phyloP scores from a whole-genome alignment of 2,113 vertebrate genomes.

The Acanthisitta chloris region DNA sequence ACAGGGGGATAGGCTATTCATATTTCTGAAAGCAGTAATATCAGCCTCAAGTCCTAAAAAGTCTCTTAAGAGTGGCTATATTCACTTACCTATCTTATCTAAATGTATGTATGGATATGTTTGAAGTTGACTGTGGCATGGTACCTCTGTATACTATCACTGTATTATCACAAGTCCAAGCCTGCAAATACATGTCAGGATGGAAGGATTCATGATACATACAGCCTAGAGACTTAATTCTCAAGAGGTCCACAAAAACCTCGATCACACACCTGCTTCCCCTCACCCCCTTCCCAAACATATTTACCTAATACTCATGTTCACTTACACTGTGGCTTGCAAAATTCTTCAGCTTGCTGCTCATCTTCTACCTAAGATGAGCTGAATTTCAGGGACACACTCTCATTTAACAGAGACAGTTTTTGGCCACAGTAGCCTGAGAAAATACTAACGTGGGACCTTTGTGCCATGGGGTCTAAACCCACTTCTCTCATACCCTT shows the following conservation, averaged over 20 bases:
- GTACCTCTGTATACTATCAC: neutral
- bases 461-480: neutral
- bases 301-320: neutral
- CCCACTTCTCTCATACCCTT: neutral
- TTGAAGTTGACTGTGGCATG: neutral
- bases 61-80: neutral
- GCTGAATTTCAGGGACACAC: neutral
- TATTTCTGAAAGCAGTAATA: neutral
- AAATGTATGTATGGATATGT: neutral
- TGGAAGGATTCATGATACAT: neutral
- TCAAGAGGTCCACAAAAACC: neutral
- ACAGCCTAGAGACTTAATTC: neutral
- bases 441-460: neutral
- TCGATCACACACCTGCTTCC: neutral
- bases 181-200: neutral
- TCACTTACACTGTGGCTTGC: neutral
- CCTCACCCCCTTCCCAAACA: accelerated
- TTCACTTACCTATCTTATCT: neutral
- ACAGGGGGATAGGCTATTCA: neutral
- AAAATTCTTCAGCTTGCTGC: neutral
- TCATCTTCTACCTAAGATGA: neutral
- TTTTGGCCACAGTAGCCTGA: neutral
- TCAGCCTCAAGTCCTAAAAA: neutral
- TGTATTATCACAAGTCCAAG: neutral
- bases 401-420: neutral